A percentile compares a stretch with the other conserved stretches of the same genome.
Evolutionary conservation across 2,113 vertebrate species (phyloP).

Genomic region (Hystrix cristata): DNA sequence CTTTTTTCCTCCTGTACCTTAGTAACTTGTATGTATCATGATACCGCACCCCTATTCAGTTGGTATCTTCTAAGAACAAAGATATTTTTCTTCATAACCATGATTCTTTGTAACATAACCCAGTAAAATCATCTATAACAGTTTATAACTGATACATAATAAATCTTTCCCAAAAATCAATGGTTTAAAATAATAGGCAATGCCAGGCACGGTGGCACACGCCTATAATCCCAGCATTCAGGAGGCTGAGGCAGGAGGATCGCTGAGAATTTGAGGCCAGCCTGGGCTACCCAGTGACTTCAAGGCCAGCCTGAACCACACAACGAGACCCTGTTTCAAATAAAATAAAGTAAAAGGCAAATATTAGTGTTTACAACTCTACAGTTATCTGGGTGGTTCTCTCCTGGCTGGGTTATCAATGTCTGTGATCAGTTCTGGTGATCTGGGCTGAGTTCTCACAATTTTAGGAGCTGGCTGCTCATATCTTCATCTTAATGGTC

Average conservation of each 20-base stretch:
- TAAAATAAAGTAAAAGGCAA: background rate
- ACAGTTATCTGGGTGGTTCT: background rate
- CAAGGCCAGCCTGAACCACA: too few relatives aligned
- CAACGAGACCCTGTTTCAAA: too few relatives aligned
- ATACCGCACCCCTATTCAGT: background rate
- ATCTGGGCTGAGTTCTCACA: background rate
- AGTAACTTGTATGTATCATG: background rate
- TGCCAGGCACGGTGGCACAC: too few relatives aligned
- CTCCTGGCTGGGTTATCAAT: background rate
- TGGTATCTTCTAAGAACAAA: background rate
- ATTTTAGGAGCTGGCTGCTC: background rate
- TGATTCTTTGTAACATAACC: background rate
- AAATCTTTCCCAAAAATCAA: conserved; percentile 49
- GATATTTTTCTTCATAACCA: conserved; percentile 18
- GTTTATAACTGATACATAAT: background rate
- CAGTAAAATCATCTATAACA: conserved; percentile 48
- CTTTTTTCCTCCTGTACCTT: background rate
- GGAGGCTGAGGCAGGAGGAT: too few relatives aligned
- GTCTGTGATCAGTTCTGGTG: background rate
- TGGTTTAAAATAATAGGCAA: background rate
- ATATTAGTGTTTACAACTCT: background rate
- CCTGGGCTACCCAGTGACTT: too few relatives aligned
- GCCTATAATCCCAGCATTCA: too few relatives aligned
- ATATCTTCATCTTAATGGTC: background rate
- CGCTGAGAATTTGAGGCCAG: too few relatives aligned